These are phyloP conservation scores for Gallinago undulata DNA, from an alignment of 2,113 vertebrate genomes.

Conservation along the genomic window DNA sequence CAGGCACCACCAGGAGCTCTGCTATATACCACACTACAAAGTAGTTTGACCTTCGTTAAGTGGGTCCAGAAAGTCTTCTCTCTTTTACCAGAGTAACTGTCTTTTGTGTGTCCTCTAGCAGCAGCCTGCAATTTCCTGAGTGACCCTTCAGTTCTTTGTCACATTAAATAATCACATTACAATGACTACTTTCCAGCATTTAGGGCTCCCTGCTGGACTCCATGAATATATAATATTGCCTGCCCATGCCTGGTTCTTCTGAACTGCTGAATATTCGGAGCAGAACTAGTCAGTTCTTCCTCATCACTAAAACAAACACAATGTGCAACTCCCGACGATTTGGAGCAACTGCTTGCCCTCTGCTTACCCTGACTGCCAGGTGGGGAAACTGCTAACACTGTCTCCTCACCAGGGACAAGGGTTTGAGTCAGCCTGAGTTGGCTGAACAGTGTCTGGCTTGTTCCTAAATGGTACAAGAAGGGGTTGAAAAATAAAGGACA, in stretches of 20 bases:
- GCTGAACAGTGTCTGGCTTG: neutral
- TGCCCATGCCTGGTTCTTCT: neutral
- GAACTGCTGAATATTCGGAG: neutral
- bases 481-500: neutral
- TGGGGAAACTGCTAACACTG: neutral
- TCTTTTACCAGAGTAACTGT: neutral
- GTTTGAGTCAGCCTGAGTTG: neutral
- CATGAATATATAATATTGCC: neutral
- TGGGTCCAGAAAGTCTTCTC: conserved; percentile 14
- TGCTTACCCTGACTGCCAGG: neutral
- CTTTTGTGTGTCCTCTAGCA: conserved; percentile 1
- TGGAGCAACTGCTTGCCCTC: neutral
- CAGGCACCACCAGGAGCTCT: neutral
- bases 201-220: neutral
- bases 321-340: neutral
- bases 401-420: neutral
- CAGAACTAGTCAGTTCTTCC: neutral
- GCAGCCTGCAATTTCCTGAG: neutral
- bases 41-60: conserved; percentile 41
- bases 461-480: neutral
- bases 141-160: neutral
- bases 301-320: neutral
- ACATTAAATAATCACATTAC: neutral
- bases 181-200: neutral
- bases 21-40: neutral